Evolutionary conservation across 2,113 vertebrate species (phyloP).

Genomic region (Sceloporus undulatus): DNA sequence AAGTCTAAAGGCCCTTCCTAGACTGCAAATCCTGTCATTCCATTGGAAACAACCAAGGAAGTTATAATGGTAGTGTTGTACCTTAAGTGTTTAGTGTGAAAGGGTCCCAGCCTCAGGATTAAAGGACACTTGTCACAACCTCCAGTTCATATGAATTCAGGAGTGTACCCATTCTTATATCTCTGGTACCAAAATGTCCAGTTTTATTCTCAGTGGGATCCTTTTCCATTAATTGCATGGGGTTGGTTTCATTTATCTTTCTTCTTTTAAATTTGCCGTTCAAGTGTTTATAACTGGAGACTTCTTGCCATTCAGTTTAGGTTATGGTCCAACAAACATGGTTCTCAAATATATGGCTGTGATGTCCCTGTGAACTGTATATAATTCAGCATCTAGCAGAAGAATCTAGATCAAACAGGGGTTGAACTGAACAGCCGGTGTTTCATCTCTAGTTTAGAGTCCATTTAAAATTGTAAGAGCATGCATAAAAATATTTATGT

Average conservation of each 20-base stretch:
- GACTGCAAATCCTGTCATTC: too few species aligned
- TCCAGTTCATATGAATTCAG: not conserved
- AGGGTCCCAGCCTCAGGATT: too few species aligned
- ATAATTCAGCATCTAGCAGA: not conserved
- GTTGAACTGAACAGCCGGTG: not conserved
- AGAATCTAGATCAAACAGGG: not conserved
- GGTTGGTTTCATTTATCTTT: too few species aligned
- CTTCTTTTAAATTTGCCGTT: too few species aligned
- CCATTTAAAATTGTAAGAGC: not conserved
- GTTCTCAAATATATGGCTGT: not conserved
- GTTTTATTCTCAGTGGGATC: not conserved
- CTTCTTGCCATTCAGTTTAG: too few species aligned
- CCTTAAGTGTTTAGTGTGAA: too few species aligned
- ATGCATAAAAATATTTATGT: conserved; percentile 7
- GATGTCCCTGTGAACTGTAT: not conserved
- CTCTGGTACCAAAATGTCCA: not conserved
- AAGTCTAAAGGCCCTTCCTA: too few species aligned
- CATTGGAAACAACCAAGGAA: too few species aligned
- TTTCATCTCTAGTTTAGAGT: not conserved
- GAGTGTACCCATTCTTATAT: not conserved
- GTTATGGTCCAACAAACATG: too few species aligned
- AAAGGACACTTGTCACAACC: too few species aligned
- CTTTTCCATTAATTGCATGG: not conserved
- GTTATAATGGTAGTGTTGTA: too few species aligned
- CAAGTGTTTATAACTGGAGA: too few species aligned